These are phyloP conservation scores for Drosophila siamana DNA, from an alignment of 2,888 invertebrate genomes.

Conservation along the genomic window DNA sequence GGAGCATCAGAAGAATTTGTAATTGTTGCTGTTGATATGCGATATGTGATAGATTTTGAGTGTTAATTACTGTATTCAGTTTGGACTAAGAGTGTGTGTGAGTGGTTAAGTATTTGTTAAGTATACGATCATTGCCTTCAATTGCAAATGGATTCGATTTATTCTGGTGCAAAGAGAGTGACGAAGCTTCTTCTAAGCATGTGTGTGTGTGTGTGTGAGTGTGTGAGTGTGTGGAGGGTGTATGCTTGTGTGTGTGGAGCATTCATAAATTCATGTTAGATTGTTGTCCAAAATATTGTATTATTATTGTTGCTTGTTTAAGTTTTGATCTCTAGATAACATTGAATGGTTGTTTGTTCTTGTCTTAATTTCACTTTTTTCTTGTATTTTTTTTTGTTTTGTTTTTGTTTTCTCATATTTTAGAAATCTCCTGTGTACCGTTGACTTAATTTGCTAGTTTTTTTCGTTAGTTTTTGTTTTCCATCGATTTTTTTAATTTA, in stretches of 20 bases:
- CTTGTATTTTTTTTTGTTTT: background rate
- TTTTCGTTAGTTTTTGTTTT: conserved; percentile 2
- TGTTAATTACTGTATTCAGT: conserved; percentile 24
- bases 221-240: background rate
- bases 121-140: conserved; percentile 12
- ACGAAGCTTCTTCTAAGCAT: conserved; percentile 11
- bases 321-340: conserved; percentile 47
- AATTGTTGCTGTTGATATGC: conserved; percentile 37
- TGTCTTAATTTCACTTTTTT: background rate
- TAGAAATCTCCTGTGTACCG: conserved; percentile 58
- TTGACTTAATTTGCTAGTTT: conserved; percentile 42
- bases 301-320: conserved; percentile 25
- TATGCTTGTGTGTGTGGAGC: conserved; percentile 18
- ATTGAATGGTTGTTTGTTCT: conserved; percentile 28
- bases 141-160: background rate
- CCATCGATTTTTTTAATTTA: conserved; percentile 25
- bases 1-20: conserved; percentile 38
- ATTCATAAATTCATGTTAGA: conserved; percentile 49
- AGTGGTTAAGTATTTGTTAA: conserved; percentile 1
- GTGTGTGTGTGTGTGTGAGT: background rate
- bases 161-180: conserved; percentile 13
- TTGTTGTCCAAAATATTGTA: conserved; percentile 36
- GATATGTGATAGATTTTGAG: conserved; percentile 57
- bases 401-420: conserved; percentile 19
- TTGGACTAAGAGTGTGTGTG: conserved; percentile 15